Percentiles rank a stretch among this genome's conserved stretches.
phyloP scores from a whole-genome alignment of 2,113 vertebrate genomes.

The Brachionichthys hirsutus region DNA sequence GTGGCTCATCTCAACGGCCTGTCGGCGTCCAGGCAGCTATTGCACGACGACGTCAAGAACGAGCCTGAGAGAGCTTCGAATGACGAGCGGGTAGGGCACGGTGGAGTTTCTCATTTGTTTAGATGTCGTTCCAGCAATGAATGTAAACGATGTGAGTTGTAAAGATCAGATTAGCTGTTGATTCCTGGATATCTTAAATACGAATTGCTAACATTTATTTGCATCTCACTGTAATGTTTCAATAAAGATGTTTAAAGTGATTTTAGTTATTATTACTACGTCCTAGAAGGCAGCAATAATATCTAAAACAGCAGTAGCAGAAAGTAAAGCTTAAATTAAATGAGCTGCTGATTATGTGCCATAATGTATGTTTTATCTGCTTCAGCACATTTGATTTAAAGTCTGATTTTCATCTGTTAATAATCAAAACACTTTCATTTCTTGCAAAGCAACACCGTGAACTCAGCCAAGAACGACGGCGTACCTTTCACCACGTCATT shows the following conservation, averaged over 20 bases:
- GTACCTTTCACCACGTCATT: background rate
- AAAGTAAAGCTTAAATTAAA: background rate
- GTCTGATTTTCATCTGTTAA: too few relatives aligned
- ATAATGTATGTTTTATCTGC: too few relatives aligned
- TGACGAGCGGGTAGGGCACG: constrained; percentile 85
- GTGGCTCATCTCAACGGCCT: constrained; percentile 90
- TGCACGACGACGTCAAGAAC: constrained; percentile 84
- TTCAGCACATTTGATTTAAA: too few relatives aligned
- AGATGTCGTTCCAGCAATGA: background rate
- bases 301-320: background rate
- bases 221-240: background rate
- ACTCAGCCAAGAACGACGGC: too few relatives aligned
- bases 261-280: too few relatives aligned
- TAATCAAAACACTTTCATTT: too few relatives aligned
- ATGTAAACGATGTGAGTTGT: too few relatives aligned
- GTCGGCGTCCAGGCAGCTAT: constrained; percentile 82
- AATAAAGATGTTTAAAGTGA: background rate
- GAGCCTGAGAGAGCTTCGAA: constrained; percentile 86
- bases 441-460: too few relatives aligned
- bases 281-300: background rate
- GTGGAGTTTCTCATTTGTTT: background rate
- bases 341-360: background rate
- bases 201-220: too few relatives aligned
- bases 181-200: too few relatives aligned
- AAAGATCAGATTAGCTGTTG: too few relatives aligned